phyloP scores from a whole-genome alignment of 2,113 vertebrate genomes.

The Larimichthys polyactis region DNA sequence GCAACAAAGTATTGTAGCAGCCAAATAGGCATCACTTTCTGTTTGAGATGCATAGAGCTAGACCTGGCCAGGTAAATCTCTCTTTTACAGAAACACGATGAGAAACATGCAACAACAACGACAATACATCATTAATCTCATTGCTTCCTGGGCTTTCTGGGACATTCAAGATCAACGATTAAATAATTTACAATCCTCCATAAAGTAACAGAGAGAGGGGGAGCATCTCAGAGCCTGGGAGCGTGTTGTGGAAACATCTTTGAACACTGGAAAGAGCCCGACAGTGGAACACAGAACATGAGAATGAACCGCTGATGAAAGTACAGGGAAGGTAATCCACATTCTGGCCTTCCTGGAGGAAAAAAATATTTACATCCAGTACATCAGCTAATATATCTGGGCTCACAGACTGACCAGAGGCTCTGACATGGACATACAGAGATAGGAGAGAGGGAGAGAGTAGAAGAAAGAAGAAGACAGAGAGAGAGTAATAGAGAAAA shows the following conservation, averaged over 20 bases:
- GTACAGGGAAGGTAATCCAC: constrained; percentile 47
- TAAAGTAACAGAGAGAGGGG: constrained; percentile 48
- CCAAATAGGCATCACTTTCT: constrained; percentile 77
- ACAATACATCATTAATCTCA: constrained; percentile 82
- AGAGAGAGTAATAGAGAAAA: constrained; percentile 24
- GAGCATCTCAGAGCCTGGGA: constrained; percentile 59
- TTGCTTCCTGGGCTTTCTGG: constrained; percentile 77
- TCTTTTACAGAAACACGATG: constrained; percentile 82
- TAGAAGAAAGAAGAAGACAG: constrained; percentile 16
- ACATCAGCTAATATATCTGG: constrained; percentile 66
- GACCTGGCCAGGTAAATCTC: constrained; percentile 77
- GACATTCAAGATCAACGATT: constrained; percentile 77
- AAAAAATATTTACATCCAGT: constrained; percentile 80
- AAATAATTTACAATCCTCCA: constrained; percentile 80
- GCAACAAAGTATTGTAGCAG: constrained; percentile 79
- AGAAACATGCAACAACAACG: constrained; percentile 84
- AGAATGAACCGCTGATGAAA: constrained; percentile 50
- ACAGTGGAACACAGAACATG: constrained; percentile 56
- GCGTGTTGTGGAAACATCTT: constrained; percentile 45
- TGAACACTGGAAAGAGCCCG: constrained; percentile 60
- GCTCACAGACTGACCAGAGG: constrained; percentile 71
- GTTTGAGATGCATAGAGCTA: constrained; percentile 81
- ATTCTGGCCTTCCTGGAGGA: constrained; percentile 57
- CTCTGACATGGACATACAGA: constrained; percentile 61
- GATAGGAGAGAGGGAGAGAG: constrained; percentile 26